Evolutionary conservation across 2,888 invertebrate species (phyloP), one percentile per base, ranked within the genome.

Genomic region (Hemistola chrysoprasaria): DNA sequence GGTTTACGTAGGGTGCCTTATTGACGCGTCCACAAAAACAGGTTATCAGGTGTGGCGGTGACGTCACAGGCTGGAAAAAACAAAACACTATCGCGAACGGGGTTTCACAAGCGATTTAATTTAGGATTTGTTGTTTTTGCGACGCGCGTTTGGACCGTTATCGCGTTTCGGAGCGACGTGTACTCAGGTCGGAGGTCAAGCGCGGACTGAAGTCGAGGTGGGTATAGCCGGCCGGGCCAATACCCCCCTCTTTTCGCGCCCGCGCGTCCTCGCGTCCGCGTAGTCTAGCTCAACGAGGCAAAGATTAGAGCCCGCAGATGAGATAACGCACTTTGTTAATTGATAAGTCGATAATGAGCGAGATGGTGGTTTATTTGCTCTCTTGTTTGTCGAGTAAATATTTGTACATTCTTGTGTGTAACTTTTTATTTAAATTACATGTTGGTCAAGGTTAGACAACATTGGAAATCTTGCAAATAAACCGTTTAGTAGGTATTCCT

Each of bases 161-260:
- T 42, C 36, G 47, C 39, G 35, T 24, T 43, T 34, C 37, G 43
- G 40, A 40, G 46, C 50, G 53, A 56, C 78, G 61, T 66, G 55
- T 62, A 46, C 50, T 52, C 68, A 31, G 35, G 40, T 36, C 54
- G 54, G 56, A 64, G 66, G 64, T 62, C 64, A 55, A 62, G 63
- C 67, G 67, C 67, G 61, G 64, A 85, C 86, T 85, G 74, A 76
- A 76, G 81, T 79, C 59, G 64, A 44, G 64, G 68, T 44, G 55
- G 28, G 64, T 66, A 33, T 56, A 62, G 67, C 74, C 67, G 76
- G 66, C 72, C 66, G 77, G 78, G 80, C 77, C 70, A 70, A 65
- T 67, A 56, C 61, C 46, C 47, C 52, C 52, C 51, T 62, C 67
- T 53, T 64, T 50, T 49, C 63, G 48, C 56, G 62, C 62, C 56